phyloP scores from a whole-genome alignment of 1,140 invertebrate genomes.

The Lethocerus indicus region DNA sequence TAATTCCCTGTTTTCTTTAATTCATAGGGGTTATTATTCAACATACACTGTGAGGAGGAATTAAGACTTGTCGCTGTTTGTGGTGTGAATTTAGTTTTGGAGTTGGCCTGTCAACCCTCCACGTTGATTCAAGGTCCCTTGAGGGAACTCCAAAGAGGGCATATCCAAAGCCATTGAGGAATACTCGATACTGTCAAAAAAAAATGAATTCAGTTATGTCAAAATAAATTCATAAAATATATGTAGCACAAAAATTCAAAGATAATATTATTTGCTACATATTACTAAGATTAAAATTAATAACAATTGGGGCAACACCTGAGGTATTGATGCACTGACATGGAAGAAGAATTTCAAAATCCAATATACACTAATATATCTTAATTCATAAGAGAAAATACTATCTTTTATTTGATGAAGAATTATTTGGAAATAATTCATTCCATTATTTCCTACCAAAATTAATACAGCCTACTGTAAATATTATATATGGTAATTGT shows the following conservation, averaged over 20 bases:
- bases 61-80: constrained; percentile 11
- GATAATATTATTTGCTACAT: neutral
- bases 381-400: too few species aligned
- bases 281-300: neutral
- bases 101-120: constrained; percentile 37
- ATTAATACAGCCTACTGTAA: too few species aligned
- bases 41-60: constrained; percentile 13
- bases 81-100: constrained; percentile 8
- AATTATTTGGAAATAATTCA: too few species aligned
- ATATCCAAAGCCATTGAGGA: constrained; percentile 59
- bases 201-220: too few species aligned
- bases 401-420: too few species aligned
- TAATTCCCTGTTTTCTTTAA: too few species aligned
- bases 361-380: too few species aligned
- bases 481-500: too few species aligned
- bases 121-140: constrained; percentile 47
- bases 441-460: too few species aligned
- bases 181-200: constrained; percentile 48
- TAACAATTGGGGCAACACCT: neutral
- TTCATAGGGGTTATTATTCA: too few species aligned
- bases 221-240: too few species aligned
- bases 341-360: neutral
- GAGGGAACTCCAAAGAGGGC: constrained; percentile 53
- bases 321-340: neutral
- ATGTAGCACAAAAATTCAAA: too few species aligned